phyloP scores from a whole-genome alignment of 1,140 invertebrate species.

The Conopomorpha cramerella region DNA sequence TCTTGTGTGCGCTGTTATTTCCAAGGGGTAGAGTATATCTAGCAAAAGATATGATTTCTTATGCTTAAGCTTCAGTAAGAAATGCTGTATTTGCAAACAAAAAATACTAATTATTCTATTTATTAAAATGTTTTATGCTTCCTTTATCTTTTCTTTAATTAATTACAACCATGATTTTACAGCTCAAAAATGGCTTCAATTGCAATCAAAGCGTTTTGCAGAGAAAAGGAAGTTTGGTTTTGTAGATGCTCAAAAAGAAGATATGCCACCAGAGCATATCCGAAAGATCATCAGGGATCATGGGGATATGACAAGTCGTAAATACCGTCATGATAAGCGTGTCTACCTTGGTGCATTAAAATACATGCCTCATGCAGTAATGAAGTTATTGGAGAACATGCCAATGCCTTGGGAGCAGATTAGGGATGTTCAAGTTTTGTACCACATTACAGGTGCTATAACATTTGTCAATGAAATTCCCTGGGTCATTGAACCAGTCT shows the following conservation, averaged over 20 bases:
- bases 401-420: conserved; percentile 99
- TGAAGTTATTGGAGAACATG: conserved; percentile 99
- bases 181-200: conserved; percentile 98
- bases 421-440: conserved; percentile 94
- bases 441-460: conserved; percentile 99
- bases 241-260: conserved; percentile 98
- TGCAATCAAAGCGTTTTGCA: conserved; percentile 96
- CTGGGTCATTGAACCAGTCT: conserved; percentile 98
- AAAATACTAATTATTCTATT: too few relatives aligned
- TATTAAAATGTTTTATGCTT: conserved; percentile 5
- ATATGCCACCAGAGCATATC: conserved; percentile 99
- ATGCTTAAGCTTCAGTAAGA: conserved; percentile 24
- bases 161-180: conserved; percentile 10
- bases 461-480: conserved; percentile 99
- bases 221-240: conserved; percentile 99
- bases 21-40: conserved; percentile 16
- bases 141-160: conserved; percentile 5
- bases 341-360: conserved; percentile 98
- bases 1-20: too few relatives aligned
- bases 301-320: conserved; percentile 98
- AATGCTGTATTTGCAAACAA: conserved; percentile 45
- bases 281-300: conserved; percentile 99
- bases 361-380: conserved; percentile 99
- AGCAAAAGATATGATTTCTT: conserved; percentile 45
- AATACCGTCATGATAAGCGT: conserved; percentile 98